These are phyloP conservation scores for Volucella bombylans DNA, from an alignment of 2,888 invertebrate genomes.

Conservation along the genomic window DNA sequence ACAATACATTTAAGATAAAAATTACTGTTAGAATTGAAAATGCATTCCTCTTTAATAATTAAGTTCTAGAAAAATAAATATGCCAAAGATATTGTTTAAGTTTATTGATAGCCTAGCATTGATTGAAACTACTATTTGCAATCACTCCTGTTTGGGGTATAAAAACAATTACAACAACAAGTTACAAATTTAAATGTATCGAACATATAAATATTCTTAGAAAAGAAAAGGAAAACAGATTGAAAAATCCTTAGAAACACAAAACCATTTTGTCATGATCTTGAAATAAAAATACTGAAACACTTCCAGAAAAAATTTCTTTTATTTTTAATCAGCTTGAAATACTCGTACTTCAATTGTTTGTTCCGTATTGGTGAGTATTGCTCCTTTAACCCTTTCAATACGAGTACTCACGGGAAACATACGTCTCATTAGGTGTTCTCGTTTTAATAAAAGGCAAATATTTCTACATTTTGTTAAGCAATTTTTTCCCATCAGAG, in stretches of 20 bases:
- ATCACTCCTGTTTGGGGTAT: conserved; percentile 37
- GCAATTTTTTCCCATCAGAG: no score
- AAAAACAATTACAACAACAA: conserved; percentile 52
- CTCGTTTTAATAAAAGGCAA: no score
- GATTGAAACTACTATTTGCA: conserved; percentile 58
- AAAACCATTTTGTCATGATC: conserved; percentile 50
- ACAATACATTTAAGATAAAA: conserved; percentile 40
- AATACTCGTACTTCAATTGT: no score
- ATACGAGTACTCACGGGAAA: no score
- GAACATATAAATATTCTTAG: conserved; percentile 46
- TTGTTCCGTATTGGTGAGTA: no score
- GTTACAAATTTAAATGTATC: conserved; percentile 51
- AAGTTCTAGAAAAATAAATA: conserved; percentile 46
- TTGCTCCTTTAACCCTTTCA: no score
- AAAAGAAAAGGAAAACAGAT: conserved; percentile 23
- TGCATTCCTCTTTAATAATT: conserved; percentile 65
- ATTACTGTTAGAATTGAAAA: conserved; percentile 43
- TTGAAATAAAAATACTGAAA: conserved; percentile 65
- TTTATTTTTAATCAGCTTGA: neutral
- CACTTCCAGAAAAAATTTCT: neutral
- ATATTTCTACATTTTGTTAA: no score
- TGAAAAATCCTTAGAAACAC: conserved; percentile 28
- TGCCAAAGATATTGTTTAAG: conserved; percentile 69
- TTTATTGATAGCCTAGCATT: conserved; percentile 57
- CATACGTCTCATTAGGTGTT: no score